phyloP scores from a whole-genome alignment of 2,113 vertebrate genomes.

The Podarcis muralis region DNA sequence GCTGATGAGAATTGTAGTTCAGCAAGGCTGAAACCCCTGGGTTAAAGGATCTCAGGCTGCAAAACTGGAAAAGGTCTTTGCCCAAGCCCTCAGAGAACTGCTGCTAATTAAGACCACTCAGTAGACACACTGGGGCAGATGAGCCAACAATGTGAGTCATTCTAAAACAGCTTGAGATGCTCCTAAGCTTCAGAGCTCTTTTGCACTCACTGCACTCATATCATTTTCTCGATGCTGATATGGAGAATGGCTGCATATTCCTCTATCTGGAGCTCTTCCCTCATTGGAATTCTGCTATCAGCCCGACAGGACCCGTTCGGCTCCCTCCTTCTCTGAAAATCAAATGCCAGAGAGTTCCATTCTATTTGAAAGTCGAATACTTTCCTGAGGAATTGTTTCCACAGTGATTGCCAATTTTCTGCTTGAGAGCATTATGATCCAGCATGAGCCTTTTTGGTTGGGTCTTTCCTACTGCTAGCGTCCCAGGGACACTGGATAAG shows the following conservation, averaged over 20 bases:
- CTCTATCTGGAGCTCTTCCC: not conserved
- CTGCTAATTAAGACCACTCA: not conserved
- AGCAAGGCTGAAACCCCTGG: too few relatives aligned
- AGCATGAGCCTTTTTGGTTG: conserved; percentile 64
- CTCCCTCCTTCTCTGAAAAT: conserved; percentile 48
- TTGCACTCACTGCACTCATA: not conserved
- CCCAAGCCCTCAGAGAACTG: not conserved
- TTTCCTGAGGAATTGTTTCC: conserved; percentile 78
- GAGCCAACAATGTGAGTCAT: not conserved
- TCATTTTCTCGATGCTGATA: not conserved
- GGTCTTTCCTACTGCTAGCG: conserved; percentile 63
- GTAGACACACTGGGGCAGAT: not conserved
- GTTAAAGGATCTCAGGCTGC: not conserved
- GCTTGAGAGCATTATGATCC: conserved; percentile 81
- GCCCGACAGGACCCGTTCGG: conserved; percentile 2
- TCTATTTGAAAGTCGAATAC: conserved; percentile 79
- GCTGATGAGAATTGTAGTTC: too few relatives aligned
- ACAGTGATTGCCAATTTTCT: conserved; percentile 81
- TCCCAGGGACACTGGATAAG: conserved; percentile 51
- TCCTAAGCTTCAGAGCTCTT: not conserved
- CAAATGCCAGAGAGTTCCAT: conserved; percentile 60
- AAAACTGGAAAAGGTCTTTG: not conserved
- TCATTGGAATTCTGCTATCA: not conserved
- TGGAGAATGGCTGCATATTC: not conserved
- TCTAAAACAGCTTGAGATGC: not conserved